These are phyloP conservation scores for Amphiprion ocellaris DNA, from an alignment of 2,113 vertebrate genomes.

Conservation along the genomic window DNA sequence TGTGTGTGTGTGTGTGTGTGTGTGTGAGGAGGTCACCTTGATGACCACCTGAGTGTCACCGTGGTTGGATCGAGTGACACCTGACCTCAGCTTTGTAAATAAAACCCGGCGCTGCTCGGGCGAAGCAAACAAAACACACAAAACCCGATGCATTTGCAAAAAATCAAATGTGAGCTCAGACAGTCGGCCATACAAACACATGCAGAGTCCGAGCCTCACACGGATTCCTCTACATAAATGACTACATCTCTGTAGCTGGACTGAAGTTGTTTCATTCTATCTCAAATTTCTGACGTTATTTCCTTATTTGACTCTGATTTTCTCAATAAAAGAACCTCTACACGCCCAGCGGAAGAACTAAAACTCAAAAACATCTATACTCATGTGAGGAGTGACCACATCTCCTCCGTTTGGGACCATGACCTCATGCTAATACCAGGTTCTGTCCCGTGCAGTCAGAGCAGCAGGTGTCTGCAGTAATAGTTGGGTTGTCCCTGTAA, in stretches of 20 bases:
- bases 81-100: constrained; percentile 79
- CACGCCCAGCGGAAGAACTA: not conserved
- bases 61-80: constrained; percentile 72
- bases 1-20: constrained; percentile 25
- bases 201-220: not conserved
- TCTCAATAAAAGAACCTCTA: too few relatives aligned
- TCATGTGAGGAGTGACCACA: constrained; percentile 12
- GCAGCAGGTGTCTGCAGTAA: constrained; percentile 72
- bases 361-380: not conserved
- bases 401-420: constrained; percentile 14
- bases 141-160: constrained; percentile 40
- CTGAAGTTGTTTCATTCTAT: too few relatives aligned
- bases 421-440: constrained; percentile 63
- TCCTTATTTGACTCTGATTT: too few relatives aligned
- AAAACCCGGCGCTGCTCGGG: constrained; percentile 53
- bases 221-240: too few relatives aligned
- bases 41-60: constrained; percentile 70
- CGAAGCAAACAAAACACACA: constrained; percentile 14
- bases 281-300: too few relatives aligned
- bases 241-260: too few relatives aligned
- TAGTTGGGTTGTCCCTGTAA: constrained; percentile 69
- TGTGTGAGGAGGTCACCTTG: constrained; percentile 66
- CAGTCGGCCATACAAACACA: not conserved
- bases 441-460: constrained; percentile 23
- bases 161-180: constrained; percentile 49